These are phyloP conservation scores for Cettia cetti DNA, from an alignment of 2,113 vertebrate species.

Conservation along the genomic window DNA sequence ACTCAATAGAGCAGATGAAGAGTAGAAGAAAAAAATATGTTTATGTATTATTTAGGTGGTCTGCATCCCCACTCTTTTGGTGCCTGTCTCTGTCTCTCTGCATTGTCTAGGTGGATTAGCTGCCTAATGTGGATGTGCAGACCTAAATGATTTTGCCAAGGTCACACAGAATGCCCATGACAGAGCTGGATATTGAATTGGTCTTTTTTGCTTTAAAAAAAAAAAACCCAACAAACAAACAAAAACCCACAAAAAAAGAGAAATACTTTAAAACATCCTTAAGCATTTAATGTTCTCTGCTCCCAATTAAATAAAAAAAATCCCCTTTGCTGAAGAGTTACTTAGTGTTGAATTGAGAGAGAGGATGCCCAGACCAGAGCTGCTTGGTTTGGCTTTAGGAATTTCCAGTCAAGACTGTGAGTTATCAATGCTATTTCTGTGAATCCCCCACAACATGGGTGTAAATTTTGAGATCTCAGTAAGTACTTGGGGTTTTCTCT, in stretches of 20 bases:
- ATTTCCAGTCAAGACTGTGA: not conserved
- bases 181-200: not conserved
- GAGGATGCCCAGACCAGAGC: not conserved
- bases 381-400: not conserved
- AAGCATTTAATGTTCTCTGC: not conserved
- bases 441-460: not conserved
- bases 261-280: not conserved
- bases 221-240: not conserved
- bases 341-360: not conserved
- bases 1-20: constrained; percentile 33
- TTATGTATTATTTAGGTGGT: constrained; percentile 62
- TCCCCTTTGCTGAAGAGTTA: not conserved
- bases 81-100: constrained; percentile 44
- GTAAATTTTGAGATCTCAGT: not conserved
- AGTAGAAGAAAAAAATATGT: not conserved
- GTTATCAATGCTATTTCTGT: not conserved
- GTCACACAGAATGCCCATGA: not conserved
- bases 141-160: constrained; percentile 29
- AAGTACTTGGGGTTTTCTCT: not conserved
- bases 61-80: constrained; percentile 29
- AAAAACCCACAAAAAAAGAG: too few relatives aligned
- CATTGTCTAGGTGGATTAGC: constrained; percentile 29
- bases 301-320: not conserved
- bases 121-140: not conserved
- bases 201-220: not conserved